Conservation (phyloP, 23 tunicate genomes). For the Clavelina lepadiformis region DNA sequence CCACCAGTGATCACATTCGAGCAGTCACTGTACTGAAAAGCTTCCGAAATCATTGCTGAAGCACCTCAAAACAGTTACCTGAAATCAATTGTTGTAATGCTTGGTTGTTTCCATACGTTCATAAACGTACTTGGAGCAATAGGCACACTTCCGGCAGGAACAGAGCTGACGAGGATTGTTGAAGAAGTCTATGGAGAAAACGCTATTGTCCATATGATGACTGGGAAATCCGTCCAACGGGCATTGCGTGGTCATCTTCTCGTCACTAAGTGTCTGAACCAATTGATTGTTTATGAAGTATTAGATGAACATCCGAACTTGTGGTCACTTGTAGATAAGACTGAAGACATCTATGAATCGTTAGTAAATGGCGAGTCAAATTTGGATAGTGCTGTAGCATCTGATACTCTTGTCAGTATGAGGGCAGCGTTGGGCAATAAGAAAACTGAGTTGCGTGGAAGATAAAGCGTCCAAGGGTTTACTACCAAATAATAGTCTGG, state of each 20-base stretch:
- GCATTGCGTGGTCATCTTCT: constrained; percentile 3
- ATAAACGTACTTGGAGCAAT: constrained; percentile 1
- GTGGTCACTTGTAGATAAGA: constrained; percentile 1
- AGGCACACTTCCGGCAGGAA: constrained; percentile 2
- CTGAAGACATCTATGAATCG: constrained; percentile 2
- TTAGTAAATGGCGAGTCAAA: constrained; percentile 5
- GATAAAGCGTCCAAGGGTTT: no score
- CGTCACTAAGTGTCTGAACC: constrained; percentile 3
- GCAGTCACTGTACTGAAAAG: constrained; percentile 1
- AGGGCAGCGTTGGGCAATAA: constrained; percentile 11
- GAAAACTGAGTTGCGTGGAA: no score
- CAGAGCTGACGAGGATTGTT: neutral
- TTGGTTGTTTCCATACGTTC: constrained; percentile 4
- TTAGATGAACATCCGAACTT: constrained; percentile 2
- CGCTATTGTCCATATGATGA: constrained; percentile 3
- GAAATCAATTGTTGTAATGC: constrained; percentile 2
- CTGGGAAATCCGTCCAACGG: constrained; percentile 5
- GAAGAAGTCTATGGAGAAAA: constrained; percentile 2
- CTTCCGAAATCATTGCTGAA: neutral
- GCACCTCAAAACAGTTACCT: constrained; percentile 3
- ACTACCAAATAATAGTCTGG: no score
- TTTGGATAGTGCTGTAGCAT: constrained; percentile 2
- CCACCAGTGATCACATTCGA: constrained; percentile 3
- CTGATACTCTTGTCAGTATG: constrained; percentile 14
- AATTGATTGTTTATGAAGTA: neutral